Conservation (phyloP, 92 coral and sea anemone species). For the Phenganax subtilis region DNA sequence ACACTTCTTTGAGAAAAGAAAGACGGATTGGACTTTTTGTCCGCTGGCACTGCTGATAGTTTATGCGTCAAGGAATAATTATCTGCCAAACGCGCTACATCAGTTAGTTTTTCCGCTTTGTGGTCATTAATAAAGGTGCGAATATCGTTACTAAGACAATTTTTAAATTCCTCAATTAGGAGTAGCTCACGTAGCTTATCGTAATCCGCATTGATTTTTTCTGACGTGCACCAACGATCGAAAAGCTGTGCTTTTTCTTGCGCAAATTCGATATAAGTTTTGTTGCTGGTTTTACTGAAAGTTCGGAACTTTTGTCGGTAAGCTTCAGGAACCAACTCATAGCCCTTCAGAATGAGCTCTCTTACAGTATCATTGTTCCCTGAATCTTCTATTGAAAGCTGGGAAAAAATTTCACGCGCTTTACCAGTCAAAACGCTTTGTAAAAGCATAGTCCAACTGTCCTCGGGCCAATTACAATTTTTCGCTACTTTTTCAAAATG, state of each 20-base stretch:
- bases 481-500: conserved; percentile 49
- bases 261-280: conserved; percentile 53
- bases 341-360: conserved; percentile 43
- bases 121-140: conserved; percentile 46
- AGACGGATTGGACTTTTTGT: too few species aligned
- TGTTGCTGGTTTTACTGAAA: conserved; percentile 18
- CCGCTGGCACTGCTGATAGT: background rate
- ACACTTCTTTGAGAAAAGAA: too few species aligned
- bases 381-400: conserved; percentile 47
- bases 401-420: conserved; percentile 48
- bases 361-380: conserved; percentile 44
- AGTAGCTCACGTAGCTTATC: background rate
- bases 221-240: conserved; percentile 46
- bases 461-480: conserved; percentile 42
- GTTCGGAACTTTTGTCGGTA: conserved; percentile 54
- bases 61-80: conserved; percentile 56
- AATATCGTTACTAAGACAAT: background rate
- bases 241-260: conserved; percentile 42
- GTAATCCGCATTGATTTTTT: background rate
- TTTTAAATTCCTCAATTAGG: conserved; percentile 16
- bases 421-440: conserved; percentile 40
- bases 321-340: conserved; percentile 54
- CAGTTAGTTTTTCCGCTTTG: conserved; percentile 41
- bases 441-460: conserved; percentile 37
- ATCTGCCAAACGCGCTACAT: conserved; percentile 49